Base-by-base conservation (phyloP, 2,888 invertebrate genomes). In the Epinotia brunnichana region DNA sequence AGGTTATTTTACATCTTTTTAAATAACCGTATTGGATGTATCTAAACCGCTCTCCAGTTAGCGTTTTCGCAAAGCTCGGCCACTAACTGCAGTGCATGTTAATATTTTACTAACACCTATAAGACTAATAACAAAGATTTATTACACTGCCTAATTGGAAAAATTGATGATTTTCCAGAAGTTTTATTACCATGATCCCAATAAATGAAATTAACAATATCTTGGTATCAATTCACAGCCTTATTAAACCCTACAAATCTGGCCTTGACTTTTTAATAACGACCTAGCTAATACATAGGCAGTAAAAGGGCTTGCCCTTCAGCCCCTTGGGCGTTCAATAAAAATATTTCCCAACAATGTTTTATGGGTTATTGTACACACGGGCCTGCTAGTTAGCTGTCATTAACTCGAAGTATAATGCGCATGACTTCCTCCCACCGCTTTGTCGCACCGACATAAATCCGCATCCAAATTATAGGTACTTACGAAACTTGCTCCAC, bases 361-460 rank as follows among this genome's bases (percentile, higher is more conserved):
- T 69, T 70, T 69, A 73, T 63, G 62, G 29, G 48, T 57, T 57
- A 73, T 73, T 73, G 73, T 73, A 41, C 56, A 44, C 61, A 68
- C 41, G 67, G 29, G 64, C 56, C 68, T 73, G 73, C 57, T 73
- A 69, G 68, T 73, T 73, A 73, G 51, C 62, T 57, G 73, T 59
- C 73, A 73, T 73, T 73, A 73, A 59, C 41, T 68, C 41, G 35
- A 62, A 57, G 62, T 68, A 29, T 73, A 73, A 73, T 73, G 73
- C 57, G 57, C 57, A 73, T 69, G 17, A 61, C 68, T 72, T 73
- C 73, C 73, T 73, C 73, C 69, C 68, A 59, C 73, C 10, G 73
- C 73, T 73, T 73, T 73, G 73, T 73, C 73, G 63, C 68, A 53
- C 57, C 48, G 51, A 41, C 62, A 73, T 73, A 67, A 70, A 72